phyloP scores from a whole-genome alignment of 2,797 vertebrate species.

The Acrossocheilus fasciatus region DNA sequence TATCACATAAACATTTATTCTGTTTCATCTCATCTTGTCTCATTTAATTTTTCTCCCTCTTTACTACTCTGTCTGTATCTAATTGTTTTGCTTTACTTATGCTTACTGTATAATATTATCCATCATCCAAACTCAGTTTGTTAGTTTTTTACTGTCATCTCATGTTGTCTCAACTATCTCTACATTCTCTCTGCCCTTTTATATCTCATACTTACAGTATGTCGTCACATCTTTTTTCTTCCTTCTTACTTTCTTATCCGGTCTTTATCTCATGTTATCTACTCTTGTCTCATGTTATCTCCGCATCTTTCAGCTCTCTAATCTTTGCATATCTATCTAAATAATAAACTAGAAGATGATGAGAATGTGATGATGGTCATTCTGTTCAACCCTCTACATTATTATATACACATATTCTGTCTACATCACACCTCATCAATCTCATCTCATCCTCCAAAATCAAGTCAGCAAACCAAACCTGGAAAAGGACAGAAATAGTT shows the following conservation, averaged over 20 bases:
- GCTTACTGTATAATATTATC: neutral
- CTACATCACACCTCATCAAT: neutral
- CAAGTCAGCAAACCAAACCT: neutral
- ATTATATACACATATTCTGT: neutral
- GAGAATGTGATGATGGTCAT: neutral
- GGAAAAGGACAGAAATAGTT: neutral
- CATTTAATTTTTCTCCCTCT: neutral
- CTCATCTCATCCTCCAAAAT: neutral
- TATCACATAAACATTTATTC: neutral
- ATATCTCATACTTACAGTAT: neutral
- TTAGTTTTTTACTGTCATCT: neutral
- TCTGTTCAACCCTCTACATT: neutral
- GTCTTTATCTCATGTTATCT: slow-evolving; percentile 2
- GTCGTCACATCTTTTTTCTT: no score
- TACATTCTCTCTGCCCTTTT: neutral
- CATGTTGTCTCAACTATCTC: neutral
- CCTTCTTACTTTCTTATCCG: slow-evolving; percentile 8
- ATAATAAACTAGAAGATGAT: neutral
- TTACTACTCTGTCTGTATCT: neutral
- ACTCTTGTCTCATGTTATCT: neutral
- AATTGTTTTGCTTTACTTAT: neutral
- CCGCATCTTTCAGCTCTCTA: neutral
- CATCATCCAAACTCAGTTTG: neutral
- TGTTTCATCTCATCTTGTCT: neutral
- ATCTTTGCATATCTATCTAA: neutral